A percentile compares a stretch with the other conserved stretches of the same genome.
These are phyloP conservation scores for Drosophila cognata DNA, from an alignment of 2,888 invertebrate species.

Conservation along the genomic window DNA sequence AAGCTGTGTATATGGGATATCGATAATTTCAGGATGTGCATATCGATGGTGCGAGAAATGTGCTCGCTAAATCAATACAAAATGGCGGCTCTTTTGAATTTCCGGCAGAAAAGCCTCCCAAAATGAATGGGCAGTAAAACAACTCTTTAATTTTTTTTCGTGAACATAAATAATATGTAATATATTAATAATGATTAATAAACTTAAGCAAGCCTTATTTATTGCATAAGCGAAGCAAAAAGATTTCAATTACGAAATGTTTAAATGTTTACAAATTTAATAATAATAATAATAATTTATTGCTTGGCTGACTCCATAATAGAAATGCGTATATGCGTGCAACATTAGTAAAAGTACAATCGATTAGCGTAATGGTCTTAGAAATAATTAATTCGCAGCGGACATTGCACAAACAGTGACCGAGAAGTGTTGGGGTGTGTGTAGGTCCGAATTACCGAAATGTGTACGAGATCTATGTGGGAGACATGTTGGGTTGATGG, in stretches of 20 bases:
- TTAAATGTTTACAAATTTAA: neutral
- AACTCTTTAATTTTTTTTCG: neutral
- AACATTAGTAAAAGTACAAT: neutral
- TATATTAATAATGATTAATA: neutral
- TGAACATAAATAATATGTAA: neutral
- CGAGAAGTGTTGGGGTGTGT: neutral
- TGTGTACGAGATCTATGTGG: constrained; percentile 17
- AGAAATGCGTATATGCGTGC: neutral
- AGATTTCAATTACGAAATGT: neutral
- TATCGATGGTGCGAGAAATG: constrained; percentile 13
- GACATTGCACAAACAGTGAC: neutral
- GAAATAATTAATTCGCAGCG: constrained; percentile 8
- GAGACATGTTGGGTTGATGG: constrained; percentile 12
- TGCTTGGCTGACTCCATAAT: neutral
- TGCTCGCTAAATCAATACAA: neutral
- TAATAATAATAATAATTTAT: neutral
- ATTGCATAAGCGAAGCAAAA: neutral
- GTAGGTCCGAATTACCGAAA: constrained; percentile 1
- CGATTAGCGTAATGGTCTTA: neutral
- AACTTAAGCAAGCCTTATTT: neutral
- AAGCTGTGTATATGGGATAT: neutral
- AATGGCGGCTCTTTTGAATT: constrained; percentile 12
- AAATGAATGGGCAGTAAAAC: neutral
- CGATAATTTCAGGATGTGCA: neutral
- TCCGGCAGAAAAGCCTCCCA: neutral